Base-by-base conservation (phyloP, 2,888 invertebrate species). In the Ceriagrion tenellum region DNA sequence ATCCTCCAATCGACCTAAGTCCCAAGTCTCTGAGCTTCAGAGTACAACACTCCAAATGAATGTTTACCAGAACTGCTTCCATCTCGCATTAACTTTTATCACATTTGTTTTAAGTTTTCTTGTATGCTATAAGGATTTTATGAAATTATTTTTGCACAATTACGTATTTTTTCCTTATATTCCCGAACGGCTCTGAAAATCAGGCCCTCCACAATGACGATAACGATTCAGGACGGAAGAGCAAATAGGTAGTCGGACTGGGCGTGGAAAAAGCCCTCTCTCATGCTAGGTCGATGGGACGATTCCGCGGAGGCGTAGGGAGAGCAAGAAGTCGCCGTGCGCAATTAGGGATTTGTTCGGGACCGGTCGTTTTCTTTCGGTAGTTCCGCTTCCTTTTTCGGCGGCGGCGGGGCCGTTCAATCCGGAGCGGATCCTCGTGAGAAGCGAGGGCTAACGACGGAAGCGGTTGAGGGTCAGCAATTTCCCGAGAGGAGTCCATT, bases 381-480 rank as follows among this genome's bases (percentile, higher is more conserved):
- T n/a, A 26, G 69, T 69, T 81, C 81, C 81, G 18, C 35, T 81
- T 81, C 35, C 81, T 35, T 69, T n/a, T 69, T 35, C 35, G 35
- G 30, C 81, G 69, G 47, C 47, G 8, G 69, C 12, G 10, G 10
- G 12, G 69, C 26, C 69, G 26, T 69, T 81, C 81, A 35, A 35
- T 35, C 81, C 16, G 81, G 10, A 74, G 1, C 8, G 74, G 81
- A 81, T 35, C 30, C 81, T 81, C 0, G 12, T 59, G 18, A 69
- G 69, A 30, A 81, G 81, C 30, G 30, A 35, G 81, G 26, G 16
- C 81, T 81, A 81, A 81, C 81, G 81, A 81, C 81, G 81, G 81
- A 81, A 81, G 81, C 81, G 81, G 81, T 81, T 81, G 81, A 35
- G 81, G 81, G 81, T 81, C 81, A 81, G 81, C 35, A 81, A 81